These are phyloP conservation scores for Ptychodera flava DNA, from an alignment of 35 echinoderm and acorn worm genomes.

Conservation along the genomic window DNA sequence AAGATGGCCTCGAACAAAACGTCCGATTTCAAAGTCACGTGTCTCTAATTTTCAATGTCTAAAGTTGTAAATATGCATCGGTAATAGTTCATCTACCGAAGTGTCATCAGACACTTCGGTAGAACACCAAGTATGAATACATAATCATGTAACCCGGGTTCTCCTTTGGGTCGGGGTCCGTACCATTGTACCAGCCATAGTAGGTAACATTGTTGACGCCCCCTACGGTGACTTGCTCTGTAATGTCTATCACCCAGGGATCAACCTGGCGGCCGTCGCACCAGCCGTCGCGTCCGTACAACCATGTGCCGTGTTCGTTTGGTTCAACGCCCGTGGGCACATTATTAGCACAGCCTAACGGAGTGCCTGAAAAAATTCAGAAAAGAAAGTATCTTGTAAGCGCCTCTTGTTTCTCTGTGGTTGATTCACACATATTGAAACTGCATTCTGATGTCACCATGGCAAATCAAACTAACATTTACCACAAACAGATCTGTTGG, in stretches of 20 bases:
- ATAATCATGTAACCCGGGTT: constrained; percentile 66
- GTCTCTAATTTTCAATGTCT: no score
- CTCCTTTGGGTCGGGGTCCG: constrained; percentile 51
- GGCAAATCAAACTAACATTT: neutral
- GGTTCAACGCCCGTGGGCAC: constrained; percentile 74
- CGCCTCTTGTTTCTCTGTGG: neutral
- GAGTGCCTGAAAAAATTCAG: constrained; percentile 38
- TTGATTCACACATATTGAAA: neutral
- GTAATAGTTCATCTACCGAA: no score
- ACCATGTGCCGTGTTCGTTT: constrained; percentile 85
- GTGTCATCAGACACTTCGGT: no score
- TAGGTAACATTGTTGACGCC: constrained; percentile 42
- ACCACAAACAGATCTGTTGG: neutral
- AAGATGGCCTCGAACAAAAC: no score
- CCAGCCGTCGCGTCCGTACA: constrained; percentile 89
- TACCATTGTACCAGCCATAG: constrained; percentile 84
- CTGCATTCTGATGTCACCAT: neutral
- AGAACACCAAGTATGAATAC: constrained; percentile 74
- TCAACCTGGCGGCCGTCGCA: constrained; percentile 81
- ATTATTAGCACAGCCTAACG: constrained; percentile 53
- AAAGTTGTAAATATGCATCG: no score
- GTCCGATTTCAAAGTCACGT: no score
- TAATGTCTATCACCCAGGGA: constrained; percentile 73
- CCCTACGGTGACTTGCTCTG: constrained; percentile 17
- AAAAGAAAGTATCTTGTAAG: neutral